These are phyloP conservation scores for Cavia porcellus DNA, from an alignment of 2,113 vertebrate species.

Conservation along the genomic window DNA sequence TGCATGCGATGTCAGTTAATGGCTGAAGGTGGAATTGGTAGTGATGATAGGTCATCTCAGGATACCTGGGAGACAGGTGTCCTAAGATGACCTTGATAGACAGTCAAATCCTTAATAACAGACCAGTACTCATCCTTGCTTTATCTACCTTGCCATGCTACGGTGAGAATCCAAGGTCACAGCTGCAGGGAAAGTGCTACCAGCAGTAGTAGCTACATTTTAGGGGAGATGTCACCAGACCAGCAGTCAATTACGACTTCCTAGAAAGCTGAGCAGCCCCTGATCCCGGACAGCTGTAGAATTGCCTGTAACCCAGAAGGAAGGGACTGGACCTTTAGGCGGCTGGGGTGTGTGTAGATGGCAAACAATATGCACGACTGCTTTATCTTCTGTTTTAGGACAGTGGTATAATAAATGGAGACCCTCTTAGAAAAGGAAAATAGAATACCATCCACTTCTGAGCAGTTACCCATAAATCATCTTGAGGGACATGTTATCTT, in stretches of 20 bases:
- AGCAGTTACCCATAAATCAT: background rate
- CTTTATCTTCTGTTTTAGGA: slow-evolving; percentile 11
- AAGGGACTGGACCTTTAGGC: background rate
- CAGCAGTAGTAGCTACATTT: background rate
- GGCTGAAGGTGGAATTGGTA: background rate
- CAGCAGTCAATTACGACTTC: slow-evolving; percentile 15
- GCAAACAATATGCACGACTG: background rate
- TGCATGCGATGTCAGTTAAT: background rate
- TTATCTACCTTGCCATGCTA: fast-evolving
- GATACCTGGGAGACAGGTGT: background rate
- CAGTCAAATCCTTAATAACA: background rate
- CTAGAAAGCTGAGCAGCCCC: background rate
- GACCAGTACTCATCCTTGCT: background rate
- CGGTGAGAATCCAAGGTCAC: background rate
- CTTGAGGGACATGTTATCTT: background rate
- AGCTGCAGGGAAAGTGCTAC: background rate
- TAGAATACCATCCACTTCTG: background rate
- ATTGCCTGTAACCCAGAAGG: background rate
- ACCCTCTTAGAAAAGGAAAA: background rate
- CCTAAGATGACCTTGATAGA: too few relatives aligned
- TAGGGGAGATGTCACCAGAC: background rate
- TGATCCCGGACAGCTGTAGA: background rate
- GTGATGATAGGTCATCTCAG: background rate
- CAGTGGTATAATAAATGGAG: background rate
- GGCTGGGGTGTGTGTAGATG: background rate